These are phyloP conservation scores for Hydrotaea diabolus DNA, from an alignment of 2,888 invertebrate species.

Conservation along the genomic window DNA sequence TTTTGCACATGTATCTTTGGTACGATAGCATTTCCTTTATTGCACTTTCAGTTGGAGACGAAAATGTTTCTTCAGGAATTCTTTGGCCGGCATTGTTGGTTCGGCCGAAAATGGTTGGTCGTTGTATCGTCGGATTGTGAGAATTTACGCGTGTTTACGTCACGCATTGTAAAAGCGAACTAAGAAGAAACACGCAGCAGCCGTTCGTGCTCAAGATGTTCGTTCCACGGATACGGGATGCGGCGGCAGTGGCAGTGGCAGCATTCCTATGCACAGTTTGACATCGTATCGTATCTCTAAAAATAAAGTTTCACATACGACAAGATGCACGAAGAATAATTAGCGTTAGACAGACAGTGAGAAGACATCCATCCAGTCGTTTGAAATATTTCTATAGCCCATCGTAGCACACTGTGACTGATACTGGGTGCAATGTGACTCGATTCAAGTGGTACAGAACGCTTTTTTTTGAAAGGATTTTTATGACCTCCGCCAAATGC, in stretches of 20 bases:
- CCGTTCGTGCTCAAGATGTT: constrained; percentile 16
- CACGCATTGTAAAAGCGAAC: constrained; percentile 63
- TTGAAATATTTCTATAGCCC: not conserved
- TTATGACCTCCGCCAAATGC: too few species aligned
- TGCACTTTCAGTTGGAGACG: constrained; percentile 59
- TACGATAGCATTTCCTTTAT: constrained; percentile 23
- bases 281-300: constrained; percentile 57
- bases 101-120: constrained; percentile 29
- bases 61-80: constrained; percentile 28
- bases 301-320: constrained; percentile 70
- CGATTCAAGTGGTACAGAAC: not conserved
- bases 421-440: not conserved
- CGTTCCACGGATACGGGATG: not conserved
- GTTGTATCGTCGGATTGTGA: constrained; percentile 32
- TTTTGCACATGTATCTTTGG: not conserved
- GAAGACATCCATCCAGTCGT: constrained; percentile 17
- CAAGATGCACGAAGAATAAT: constrained; percentile 55
- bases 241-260: not conserved
- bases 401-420: not conserved
- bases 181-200: constrained; percentile 46
- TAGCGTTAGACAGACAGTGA: constrained; percentile 17
- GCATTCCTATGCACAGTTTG: constrained; percentile 45
- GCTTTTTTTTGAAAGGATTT: too few species aligned
- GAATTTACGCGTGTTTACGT: constrained; percentile 49
- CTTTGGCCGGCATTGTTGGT: constrained; percentile 47